These are phyloP conservation scores for Habropoda laboriosa DNA, from an alignment of 1,140 invertebrate species.

Conservation along the genomic window DNA sequence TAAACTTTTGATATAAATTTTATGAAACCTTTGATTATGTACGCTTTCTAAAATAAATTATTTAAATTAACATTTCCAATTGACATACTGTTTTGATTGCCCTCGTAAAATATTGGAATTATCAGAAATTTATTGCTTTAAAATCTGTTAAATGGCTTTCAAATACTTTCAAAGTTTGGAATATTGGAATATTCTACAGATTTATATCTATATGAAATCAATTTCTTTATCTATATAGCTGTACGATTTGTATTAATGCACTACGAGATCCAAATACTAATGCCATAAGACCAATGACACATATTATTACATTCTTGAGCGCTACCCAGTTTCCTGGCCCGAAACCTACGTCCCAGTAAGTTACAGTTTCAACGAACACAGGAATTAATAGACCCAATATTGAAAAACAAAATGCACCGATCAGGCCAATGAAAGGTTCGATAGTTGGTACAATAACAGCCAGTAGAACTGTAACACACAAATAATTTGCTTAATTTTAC, in stretches of 20 bases:
- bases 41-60: not conserved
- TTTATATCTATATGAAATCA: not conserved
- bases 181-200: slow-evolving; percentile 30
- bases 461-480: slow-evolving; percentile 86
- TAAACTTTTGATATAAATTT: slow-evolving; percentile 34
- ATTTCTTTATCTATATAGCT: slow-evolving; percentile 48
- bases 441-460: slow-evolving; percentile 94
- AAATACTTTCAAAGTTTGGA: slow-evolving; percentile 15
- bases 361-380: slow-evolving; percentile 92
- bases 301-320: slow-evolving; percentile 89
- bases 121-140: slow-evolving; percentile 29
- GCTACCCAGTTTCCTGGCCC: slow-evolving; percentile 87
- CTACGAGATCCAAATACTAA: slow-evolving; percentile 91
- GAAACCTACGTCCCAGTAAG: slow-evolving; percentile 89
- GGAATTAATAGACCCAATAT: slow-evolving; percentile 96
- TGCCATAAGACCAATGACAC: slow-evolving; percentile 88
- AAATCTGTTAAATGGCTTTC: slow-evolving; percentile 7
- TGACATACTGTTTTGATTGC: slow-evolving; percentile 19
- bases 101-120: slow-evolving; percentile 9
- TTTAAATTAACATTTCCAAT: not conserved
- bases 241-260: slow-evolving; percentile 87
- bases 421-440: slow-evolving; percentile 94
- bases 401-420: slow-evolving; percentile 97
- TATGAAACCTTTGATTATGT: not conserved
- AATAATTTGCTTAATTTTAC: not conserved